Evolutionary conservation across 2,888 invertebrate genomes (phyloP), one percentile per base, ranked within the genome.

Genomic region (Idaea biselata): DNA sequence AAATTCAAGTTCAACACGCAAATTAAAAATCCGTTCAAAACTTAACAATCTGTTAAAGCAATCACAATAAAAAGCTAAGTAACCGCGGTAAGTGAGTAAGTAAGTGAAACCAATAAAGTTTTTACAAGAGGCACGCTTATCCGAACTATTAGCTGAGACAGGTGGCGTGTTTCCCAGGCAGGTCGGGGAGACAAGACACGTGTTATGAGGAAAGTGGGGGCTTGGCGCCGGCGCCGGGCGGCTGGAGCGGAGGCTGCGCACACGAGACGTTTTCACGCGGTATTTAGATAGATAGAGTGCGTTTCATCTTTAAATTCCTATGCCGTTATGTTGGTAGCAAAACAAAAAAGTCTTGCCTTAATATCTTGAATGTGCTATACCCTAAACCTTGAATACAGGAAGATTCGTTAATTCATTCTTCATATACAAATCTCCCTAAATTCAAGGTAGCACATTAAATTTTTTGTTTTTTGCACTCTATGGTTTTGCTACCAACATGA

Each of bases 201-300:
- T 90, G 90, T 87, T 86, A 77, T 72, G 68, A 78, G 83, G 81
- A 84, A 84, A 85, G 79, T 86, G 87, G 82, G 82, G 81, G 82
- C 83, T 86, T 86, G 83, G 75, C 70, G 67, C 72, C 81, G 88
- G 88, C 90, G 89, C 88, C 88, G 86, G n/a, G 90, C 89, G 90
- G 83, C 81, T 80, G 78, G 66, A 72, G 82, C 84, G 83, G 76
- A 81, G 80, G 58, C 63, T 58, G 16, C 0, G 67, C 64, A 84
- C 69, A 82, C 83, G 63, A 60, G 81, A 87, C 82, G 61, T 59
- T 68, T 63, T 58, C 6, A 62, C 18, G 18, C 33, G 56, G 1
- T 25, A 25, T 25, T 5, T 25, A n/a, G n/a, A 16, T 17, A 8
- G 8, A n/a, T 56, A 56, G 17, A 61, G 59, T 55, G 18, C 60